These are phyloP conservation scores for Aleiodes leptofemur DNA, from an alignment of 2,888 invertebrate genomes.

Conservation along the genomic window DNA sequence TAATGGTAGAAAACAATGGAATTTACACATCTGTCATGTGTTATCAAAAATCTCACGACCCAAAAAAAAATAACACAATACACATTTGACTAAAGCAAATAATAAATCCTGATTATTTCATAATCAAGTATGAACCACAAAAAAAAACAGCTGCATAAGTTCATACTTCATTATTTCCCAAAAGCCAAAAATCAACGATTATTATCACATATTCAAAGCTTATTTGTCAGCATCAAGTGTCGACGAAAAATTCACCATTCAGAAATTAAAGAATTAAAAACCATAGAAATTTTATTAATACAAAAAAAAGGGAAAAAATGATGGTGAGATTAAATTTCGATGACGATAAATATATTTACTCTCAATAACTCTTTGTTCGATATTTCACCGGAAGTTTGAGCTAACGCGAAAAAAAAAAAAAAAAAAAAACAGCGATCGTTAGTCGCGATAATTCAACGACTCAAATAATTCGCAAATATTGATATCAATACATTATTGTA, in stretches of 20 bases:
- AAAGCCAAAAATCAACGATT: background rate
- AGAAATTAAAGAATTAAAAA: background rate
- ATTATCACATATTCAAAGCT: slow-evolving; percentile 3
- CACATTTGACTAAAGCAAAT: background rate
- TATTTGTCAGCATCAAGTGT: slow-evolving; percentile 10
- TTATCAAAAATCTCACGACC: no score
- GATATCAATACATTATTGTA: slow-evolving; percentile 30
- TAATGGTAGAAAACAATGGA: no score
- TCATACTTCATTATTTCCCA: background rate
- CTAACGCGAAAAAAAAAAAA: slow-evolving; percentile 21
- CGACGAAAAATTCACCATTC: background rate
- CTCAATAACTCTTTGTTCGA: slow-evolving; percentile 29
- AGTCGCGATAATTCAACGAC: slow-evolving; percentile 29
- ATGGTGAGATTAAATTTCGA: slow-evolving; percentile 27
- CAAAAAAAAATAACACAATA: no score
- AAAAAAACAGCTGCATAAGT: slow-evolving; percentile 8
- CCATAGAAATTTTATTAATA: slow-evolving; percentile 10
- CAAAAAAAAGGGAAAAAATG: background rate
- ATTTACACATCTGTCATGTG: no score
- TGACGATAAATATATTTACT: slow-evolving; percentile 2
- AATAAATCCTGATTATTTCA: slow-evolving; percentile 20
- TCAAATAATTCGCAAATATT: slow-evolving; percentile 29
- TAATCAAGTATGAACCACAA: background rate
- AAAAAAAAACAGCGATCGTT: slow-evolving; percentile 1
- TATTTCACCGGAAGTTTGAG: slow-evolving; percentile 32